Evolutionary conservation across 1,140 invertebrate species (phyloP), one percentile per base, ranked within the genome.

Genomic region (Orussus abietinus): DNA sequence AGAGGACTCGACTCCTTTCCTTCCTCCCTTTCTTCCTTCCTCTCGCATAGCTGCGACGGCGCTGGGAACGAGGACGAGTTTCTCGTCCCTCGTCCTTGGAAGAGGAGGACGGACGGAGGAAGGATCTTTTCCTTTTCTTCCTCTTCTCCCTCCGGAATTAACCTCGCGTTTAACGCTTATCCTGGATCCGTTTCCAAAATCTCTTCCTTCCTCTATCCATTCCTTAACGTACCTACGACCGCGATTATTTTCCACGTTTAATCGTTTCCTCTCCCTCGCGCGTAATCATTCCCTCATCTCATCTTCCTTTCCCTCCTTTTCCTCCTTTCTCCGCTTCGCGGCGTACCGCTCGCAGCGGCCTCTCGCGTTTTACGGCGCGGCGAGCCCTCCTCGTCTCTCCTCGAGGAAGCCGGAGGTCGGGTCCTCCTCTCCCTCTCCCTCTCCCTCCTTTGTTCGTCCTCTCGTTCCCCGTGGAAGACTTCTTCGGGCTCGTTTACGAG

Each of bases 361-460:
- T 34, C 19, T 30, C 26, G 41, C 22, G 42, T 45, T 31, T 49
- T n/a, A n/a, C n/a, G n/a, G n/a, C n/a, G n/a, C 55, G 52, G 41
- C 43, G 54, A 61, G 62, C 55, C 61, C 55, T 62, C 62, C 59
- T 61, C 66, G 67, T 62, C 69, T 70, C 45, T 70, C 67, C 66
- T 70, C n/a, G n/a, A n/a, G n/a, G n/a, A n/a, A n/a, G n/a, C n/a
- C n/a, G n/a, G n/a, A n/a, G n/a, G n/a, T n/a, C n/a, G n/a, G n/a
- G n/a, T n/a, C 48, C 46, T 21, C 42, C 40, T 25, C 32, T 49
- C 31, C 18, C 14, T 34, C 36, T 33, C 43, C 38, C 47, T 46
- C 43, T 46, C 38, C 42, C 41, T 55, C 38, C 42, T 22, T n/a
- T 25, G 18, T 29, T 30, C 44, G 20, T 46, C 18, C 33, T 30